These are phyloP conservation scores for Oryzias woworae DNA, from an alignment of 2,113 vertebrate species.

Conservation along the genomic window DNA sequence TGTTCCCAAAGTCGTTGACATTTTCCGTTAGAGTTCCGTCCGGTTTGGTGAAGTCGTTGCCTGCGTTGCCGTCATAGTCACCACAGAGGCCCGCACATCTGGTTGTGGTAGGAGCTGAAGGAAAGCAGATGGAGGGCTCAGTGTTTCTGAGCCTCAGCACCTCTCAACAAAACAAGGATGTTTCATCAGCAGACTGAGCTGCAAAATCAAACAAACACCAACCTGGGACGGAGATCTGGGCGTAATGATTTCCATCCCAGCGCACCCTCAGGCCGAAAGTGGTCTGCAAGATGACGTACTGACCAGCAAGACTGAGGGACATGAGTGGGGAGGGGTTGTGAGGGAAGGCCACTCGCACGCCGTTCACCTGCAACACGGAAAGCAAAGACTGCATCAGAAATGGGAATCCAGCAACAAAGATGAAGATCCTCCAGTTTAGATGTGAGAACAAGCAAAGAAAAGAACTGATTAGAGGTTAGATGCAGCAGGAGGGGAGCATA, in stretches of 20 bases:
- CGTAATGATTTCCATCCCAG: conserved; percentile 84
- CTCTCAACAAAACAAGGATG: no score
- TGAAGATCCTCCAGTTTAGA: neutral
- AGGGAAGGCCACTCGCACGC: conserved; percentile 73
- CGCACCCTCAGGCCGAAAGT: conserved; percentile 77
- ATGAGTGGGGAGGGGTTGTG: conserved; percentile 65
- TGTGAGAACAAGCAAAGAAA: no score
- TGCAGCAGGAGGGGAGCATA: no score
- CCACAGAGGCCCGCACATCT: conserved; percentile 86
- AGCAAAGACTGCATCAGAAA: neutral
- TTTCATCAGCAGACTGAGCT: neutral
- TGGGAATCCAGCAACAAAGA: neutral
- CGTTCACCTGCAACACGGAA: conserved; percentile 70
- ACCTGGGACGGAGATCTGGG: conserved; percentile 78
- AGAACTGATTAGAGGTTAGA: no score
- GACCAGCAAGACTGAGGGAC: conserved; percentile 74
- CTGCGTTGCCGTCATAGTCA: conserved; percentile 75
- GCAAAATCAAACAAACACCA: conserved; percentile 14
- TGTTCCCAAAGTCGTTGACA: conserved; percentile 77
- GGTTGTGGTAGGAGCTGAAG: conserved; percentile 71
- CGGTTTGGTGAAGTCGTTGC: conserved; percentile 78
- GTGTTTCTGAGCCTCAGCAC: neutral
- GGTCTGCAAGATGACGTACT: conserved; percentile 78
- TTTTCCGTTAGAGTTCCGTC: conserved; percentile 55
- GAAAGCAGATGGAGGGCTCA: neutral